Base-by-base conservation (phyloP, 2,797 vertebrate genomes). In the Tragopan temminckii region DNA sequence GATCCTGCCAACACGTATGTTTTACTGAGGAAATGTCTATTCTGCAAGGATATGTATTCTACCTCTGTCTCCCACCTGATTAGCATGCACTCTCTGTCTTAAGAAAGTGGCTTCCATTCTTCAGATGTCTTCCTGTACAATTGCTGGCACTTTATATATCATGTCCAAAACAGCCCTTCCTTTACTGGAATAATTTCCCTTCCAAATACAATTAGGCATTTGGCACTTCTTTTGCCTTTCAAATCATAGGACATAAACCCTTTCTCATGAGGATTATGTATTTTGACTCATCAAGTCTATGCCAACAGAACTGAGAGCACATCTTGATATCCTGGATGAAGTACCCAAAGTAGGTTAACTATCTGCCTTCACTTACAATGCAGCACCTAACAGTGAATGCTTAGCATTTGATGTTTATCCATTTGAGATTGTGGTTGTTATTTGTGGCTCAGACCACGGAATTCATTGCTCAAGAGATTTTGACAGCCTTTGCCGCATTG, bases 331-430 rank as follows among this genome's bases (percentile, higher is more conserved):
- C 38, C 79, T 52, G 69, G 43, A 40, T 74, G 66, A 92, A 50
- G 53, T 42, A 52, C 42, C 84, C 19, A 16, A 90, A 92, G 79
- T 38, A 88, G 76, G 76, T 94, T 85, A 93, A 80, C 79, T 89
- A 48, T 74, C 67, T 89, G 70, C 85, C 92, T 88, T 94, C 80
- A 70, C 61, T 76, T 74, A 81, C 77, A 91, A 61, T 46, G 67
- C 67, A 93, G 74, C 77, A 92, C 72, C 77, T 95, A 70, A 85
- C 82, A 88, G 76, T n/a, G 70, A 92, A 63, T 40, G 43, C 80
- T 92, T 68, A 81, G 82, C 63, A 69, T 80, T 76, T 72, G 85
- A 36, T 81, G 52, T 38, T 84, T 52, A 84, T 42, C 50, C 33
- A 23, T 79, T 91, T 74, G 69, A 91, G 43, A 53, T 40, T 76